Conservation (phyloP, 2,888 invertebrate genomes). For the Eustalomyia histrio region DNA sequence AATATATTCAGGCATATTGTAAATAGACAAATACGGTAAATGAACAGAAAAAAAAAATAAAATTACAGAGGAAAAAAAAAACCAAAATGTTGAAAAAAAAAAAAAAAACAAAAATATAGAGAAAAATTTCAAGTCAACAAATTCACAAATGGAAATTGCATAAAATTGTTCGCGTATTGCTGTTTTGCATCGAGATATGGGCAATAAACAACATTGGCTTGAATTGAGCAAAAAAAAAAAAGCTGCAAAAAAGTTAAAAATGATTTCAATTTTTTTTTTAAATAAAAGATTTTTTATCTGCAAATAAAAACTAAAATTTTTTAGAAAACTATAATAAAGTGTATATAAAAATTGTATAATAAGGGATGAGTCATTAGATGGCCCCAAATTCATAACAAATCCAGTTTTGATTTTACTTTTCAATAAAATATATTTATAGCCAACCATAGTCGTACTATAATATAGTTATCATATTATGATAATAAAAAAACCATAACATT, state of each 20-base stretch:
- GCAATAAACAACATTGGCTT: constrained; percentile 50
- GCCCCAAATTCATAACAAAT: too few species aligned
- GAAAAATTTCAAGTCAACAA: constrained; percentile 53
- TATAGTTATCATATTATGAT: too few species aligned
- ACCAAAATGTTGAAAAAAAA: neutral
- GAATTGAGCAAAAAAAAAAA: neutral
- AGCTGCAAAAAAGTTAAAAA: neutral
- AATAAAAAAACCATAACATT: too few species aligned
- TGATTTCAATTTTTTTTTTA: neutral
- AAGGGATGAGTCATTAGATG: too few species aligned
- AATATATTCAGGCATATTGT: neutral
- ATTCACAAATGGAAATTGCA: constrained; percentile 65
- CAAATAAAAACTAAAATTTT: too few species aligned
- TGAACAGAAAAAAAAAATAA: constrained; percentile 16
- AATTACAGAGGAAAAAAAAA: constrained; percentile 19
- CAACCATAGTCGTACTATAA: too few species aligned
- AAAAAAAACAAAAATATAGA: neutral
- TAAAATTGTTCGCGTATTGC: constrained; percentile 44
- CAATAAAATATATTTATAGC: too few species aligned
- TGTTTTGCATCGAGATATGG: constrained; percentile 22
- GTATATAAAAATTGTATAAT: too few species aligned
- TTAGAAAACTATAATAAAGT: too few species aligned
- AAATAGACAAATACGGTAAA: constrained; percentile 54
- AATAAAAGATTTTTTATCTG: too few species aligned
- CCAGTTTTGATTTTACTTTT: too few species aligned